A percentile compares a stretch with the other conserved stretches of the same genome.
Conservation (phyloP, 2,888 invertebrate genomes). For the Aphrophora alni region DNA sequence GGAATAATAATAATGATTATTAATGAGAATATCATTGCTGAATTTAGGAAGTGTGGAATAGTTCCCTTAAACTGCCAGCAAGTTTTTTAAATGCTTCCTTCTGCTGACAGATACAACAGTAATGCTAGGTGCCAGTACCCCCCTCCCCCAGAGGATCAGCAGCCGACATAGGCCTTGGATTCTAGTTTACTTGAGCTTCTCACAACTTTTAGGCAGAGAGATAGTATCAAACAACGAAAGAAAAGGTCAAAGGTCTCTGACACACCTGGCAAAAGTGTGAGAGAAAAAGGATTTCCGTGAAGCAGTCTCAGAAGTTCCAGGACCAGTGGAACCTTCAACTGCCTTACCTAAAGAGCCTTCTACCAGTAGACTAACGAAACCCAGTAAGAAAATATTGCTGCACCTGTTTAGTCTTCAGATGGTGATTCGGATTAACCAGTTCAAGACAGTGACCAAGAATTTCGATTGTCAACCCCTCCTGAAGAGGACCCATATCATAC, state of each 20-base stretch:
- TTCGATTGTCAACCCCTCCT: constrained; percentile 8
- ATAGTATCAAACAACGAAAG: constrained; percentile 17
- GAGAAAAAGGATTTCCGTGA: constrained; percentile 12
- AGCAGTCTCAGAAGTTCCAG: constrained; percentile 16
- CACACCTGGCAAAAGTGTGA: constrained; percentile 19
- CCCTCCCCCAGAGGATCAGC: constrained; percentile 13
- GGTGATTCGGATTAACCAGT: constrained; percentile 25
- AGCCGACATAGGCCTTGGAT: constrained; percentile 20
- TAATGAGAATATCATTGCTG: constrained; percentile 36
- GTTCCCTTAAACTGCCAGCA: constrained; percentile 30
- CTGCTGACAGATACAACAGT: constrained; percentile 11
- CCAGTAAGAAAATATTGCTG: constrained; percentile 23
- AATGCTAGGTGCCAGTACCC: constrained; percentile 13
- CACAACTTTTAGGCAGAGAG: constrained; percentile 26
- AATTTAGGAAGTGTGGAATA: constrained; percentile 37
- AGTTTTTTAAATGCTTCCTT: constrained; percentile 30
- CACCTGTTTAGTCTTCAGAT: constrained; percentile 21
- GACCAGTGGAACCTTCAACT: neutral
- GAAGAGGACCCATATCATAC: constrained; percentile 30
- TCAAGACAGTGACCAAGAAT: constrained; percentile 26
- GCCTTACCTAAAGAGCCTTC: neutral
- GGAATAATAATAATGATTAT: no score
- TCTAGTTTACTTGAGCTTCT: constrained; percentile 27
- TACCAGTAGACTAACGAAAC: neutral
- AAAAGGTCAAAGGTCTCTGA: constrained; percentile 16